Conservation (phyloP, 2,113 vertebrate genomes). For the Todiramphus chloris region DNA sequence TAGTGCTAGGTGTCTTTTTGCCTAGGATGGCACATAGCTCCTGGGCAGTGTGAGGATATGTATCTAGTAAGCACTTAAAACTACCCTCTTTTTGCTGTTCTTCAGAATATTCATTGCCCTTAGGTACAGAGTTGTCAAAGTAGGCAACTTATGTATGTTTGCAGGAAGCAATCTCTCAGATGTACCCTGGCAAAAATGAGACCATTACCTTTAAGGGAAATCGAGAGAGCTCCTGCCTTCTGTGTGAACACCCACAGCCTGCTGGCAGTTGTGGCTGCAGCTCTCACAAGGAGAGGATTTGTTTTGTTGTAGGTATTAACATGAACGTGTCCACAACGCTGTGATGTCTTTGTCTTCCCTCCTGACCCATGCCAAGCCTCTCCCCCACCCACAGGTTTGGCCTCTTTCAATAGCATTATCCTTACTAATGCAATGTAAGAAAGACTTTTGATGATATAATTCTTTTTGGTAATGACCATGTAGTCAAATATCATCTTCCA, state of each 20-base stretch:
- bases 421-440: neutral
- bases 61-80: neutral
- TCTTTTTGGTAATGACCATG: neutral
- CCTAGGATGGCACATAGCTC: neutral
- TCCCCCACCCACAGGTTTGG: neutral
- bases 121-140: neutral
- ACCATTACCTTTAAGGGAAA: neutral
- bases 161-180: neutral
- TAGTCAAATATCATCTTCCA: neutral
- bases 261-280: neutral
- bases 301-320: neutral
- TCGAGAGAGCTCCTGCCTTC: neutral
- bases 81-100: neutral
- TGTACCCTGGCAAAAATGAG: too few species aligned
- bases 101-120: neutral
- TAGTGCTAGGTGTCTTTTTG: neutral
- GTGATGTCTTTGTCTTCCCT: neutral
- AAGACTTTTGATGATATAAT: neutral
- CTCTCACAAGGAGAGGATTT: neutral
- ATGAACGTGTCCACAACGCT: neutral
- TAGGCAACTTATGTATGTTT: neutral
- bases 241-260: neutral
- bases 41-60: neutral
- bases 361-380: neutral
- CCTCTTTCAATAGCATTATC: neutral